Base-by-base conservation (phyloP, 2,797 vertebrate genomes). In the Coregonus sp. region DNA sequence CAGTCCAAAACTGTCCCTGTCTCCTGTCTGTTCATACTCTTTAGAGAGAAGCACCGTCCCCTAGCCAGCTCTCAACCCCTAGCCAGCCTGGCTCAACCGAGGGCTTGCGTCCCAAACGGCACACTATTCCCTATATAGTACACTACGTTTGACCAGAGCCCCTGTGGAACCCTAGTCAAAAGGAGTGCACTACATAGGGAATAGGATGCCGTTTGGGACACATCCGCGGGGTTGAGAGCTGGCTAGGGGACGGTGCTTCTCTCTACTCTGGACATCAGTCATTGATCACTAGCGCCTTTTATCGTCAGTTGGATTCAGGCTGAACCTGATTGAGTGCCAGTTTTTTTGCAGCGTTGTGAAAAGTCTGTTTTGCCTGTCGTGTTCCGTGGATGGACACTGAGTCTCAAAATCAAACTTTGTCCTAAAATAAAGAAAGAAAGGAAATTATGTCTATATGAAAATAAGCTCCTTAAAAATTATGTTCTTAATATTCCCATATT, bases 1-100 rank as follows among this genome's bases (percentile, higher is more conserved):
- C 75, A 79, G 40, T 50, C 15, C 33, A 72, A 5, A 59, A 66
- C 81, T 75, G 59, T 80, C 59, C 67, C 52, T 77, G 73, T 76
- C 67, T 78, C 51, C 52, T 77, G 7, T 75, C 69, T 81, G 75
- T 75, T 47, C 37, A 25, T 37, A 9, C 7, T 47, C n/a, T 25
- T 35, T 70, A 75, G 75, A 80, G 70, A 63, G 63, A 31, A 4
- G n/a, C n/a, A 20, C 59, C 59, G 35, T 37, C 35, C 35, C 37
- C 6, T 40, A 40, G 9, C 40, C 7, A 11, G 7, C 9, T 2
- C 40, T 11, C 40, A 47, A 47, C 9, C 66, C 29, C 66, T 68
- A 12, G 31, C 14, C 66, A 47, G 40, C 7, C 40, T 47, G 40
- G 40, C 40, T 47, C 40, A 47, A 0, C 40, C 40, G 2, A 11